Conservation (phyloP, 2,888 invertebrate genomes). For the Rhingia rostrata region DNA sequence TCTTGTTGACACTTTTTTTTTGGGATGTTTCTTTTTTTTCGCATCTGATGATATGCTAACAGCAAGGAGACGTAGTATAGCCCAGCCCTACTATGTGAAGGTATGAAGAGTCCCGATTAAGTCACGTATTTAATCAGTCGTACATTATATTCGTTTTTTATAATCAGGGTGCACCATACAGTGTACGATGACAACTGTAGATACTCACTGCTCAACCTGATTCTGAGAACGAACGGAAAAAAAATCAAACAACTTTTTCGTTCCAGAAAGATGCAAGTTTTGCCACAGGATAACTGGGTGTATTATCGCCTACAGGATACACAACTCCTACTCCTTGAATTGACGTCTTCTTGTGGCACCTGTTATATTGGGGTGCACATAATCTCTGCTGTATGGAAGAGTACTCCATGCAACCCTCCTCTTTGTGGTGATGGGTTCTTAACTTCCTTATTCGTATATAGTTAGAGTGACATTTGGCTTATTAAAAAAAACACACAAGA, state of each 20-base stretch:
- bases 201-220: conserved; percentile 65
- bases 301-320: conserved; percentile 62
- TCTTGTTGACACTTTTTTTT: conserved; percentile 62
- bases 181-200: conserved; percentile 62
- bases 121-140: conserved; percentile 82
- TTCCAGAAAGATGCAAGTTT: conserved; percentile 58
- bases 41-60: conserved; percentile 55
- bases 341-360: conserved; percentile 48
- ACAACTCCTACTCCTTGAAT: conserved; percentile 32
- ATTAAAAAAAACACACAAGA: conserved; percentile 24
- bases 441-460: conserved; percentile 40
- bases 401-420: conserved; percentile 10
- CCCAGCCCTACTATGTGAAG: conserved; percentile 6
- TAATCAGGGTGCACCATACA: conserved; percentile 70
- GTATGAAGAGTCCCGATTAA: conserved; percentile 77
- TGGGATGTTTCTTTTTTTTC: background rate
- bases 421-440: conserved; percentile 17
- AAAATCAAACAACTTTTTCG: background rate
- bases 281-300: conserved; percentile 57
- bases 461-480: conserved; percentile 42
- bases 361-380: conserved; percentile 50
- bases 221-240: conserved; percentile 27
- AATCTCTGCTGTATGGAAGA: conserved; percentile 6
- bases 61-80: conserved; percentile 53
- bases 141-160: conserved; percentile 78